These are phyloP conservation scores for Germaria angustata DNA, from an alignment of 2,888 invertebrate genomes.

Conservation along the genomic window DNA sequence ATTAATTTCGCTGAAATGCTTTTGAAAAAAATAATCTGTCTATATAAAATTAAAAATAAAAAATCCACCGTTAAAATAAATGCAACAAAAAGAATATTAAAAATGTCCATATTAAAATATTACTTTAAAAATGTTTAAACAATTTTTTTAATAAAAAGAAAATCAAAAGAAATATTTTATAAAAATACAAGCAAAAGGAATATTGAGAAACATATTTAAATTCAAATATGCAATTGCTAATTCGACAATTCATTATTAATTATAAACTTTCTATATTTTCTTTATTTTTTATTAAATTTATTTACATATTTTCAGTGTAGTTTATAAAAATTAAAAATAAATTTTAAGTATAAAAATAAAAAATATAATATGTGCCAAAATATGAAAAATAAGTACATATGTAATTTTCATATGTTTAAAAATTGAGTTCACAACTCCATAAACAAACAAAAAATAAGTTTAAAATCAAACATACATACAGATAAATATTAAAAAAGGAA, in stretches of 20 bases:
- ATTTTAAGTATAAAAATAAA: constrained; percentile 17
- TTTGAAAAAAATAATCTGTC: constrained; percentile 3
- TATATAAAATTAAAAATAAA: constrained; percentile 38
- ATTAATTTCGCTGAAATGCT: constrained; percentile 37
- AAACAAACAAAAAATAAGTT: constrained; percentile 39
- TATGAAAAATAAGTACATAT: constrained; percentile 22
- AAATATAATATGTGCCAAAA: constrained; percentile 64
- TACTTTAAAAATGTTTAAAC: constrained; percentile 29
- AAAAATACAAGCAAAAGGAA: background rate
- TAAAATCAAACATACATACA: constrained; percentile 31
- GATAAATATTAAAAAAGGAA: constrained; percentile 31
- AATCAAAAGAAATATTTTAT: constrained; percentile 38
- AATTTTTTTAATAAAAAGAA: constrained; percentile 29
- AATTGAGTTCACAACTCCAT: constrained; percentile 60
- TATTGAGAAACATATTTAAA: constrained; percentile 5
- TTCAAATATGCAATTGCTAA: background rate
- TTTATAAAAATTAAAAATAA: constrained; percentile 42
- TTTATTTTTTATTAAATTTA: background rate
- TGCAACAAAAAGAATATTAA: constrained; percentile 38
- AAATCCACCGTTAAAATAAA: constrained; percentile 63
- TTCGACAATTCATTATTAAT: background rate
- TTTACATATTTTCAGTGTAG: constrained; percentile 57
- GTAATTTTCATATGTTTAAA: constrained; percentile 62
- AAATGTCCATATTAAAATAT: constrained; percentile 57
- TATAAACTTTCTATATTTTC: background rate